These are phyloP conservation scores for Coregonus suidteri DNA, from an alignment of 2,797 vertebrate species.

Conservation along the genomic window DNA sequence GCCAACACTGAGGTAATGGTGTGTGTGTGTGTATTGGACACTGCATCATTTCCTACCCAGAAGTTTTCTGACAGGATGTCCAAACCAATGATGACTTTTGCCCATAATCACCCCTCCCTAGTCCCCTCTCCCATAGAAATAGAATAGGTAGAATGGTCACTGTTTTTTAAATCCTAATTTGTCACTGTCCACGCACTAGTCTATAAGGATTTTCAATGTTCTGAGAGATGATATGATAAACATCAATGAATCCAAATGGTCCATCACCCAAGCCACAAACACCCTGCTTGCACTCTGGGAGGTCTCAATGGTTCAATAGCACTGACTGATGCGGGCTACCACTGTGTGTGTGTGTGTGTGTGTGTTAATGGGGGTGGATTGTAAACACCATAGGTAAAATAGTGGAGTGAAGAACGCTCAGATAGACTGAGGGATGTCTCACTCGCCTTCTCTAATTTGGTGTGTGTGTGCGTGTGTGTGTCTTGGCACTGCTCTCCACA, in stretches of 20 bases:
- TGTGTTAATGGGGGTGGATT: no score
- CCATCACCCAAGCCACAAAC: background rate
- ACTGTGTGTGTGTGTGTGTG: constrained; percentile 17
- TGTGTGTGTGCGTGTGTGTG: background rate
- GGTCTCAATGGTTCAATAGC: constrained; percentile 55
- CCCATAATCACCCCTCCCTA: background rate
- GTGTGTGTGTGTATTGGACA: background rate
- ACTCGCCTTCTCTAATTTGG: no score
- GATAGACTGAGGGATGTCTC: no score
- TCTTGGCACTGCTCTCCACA: background rate
- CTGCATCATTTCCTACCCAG: background rate
- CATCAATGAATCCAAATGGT: background rate
- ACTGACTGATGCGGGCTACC: background rate
- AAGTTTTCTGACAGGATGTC: background rate
- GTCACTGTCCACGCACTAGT: background rate
- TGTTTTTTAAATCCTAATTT: no score
- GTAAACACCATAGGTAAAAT: no score
- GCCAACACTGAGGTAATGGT: background rate
- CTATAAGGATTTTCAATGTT: background rate
- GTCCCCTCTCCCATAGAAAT: no score
- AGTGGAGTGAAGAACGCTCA: no score
- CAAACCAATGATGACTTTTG: background rate
- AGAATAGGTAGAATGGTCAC: no score
- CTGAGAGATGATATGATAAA: background rate
- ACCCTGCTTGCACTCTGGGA: constrained; percentile 30